Evolutionary conservation across 2,797 vertebrate species (phyloP).

Genomic region (Acanthurus leucopareius): DNA sequence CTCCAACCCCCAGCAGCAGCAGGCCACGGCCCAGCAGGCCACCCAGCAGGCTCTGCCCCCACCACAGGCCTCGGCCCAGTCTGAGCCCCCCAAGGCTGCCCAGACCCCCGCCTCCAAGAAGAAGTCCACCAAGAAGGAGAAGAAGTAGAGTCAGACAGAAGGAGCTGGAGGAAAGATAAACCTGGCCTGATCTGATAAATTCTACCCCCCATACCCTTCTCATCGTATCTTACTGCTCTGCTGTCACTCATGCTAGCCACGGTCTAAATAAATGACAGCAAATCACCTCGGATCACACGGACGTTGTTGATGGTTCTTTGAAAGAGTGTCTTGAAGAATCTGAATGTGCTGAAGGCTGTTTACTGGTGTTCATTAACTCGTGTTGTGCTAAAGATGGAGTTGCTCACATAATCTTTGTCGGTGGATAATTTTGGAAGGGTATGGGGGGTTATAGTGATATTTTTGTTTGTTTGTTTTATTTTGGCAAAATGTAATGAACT

Average conservation of each 20-base stretch:
- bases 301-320: conserved; percentile 64
- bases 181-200: conserved; percentile 63
- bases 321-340: conserved; percentile 60
- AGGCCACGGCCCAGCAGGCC: conserved; percentile 89
- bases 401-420: conserved; percentile 67
- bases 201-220: conserved; percentile 75
- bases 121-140: conserved; percentile 98
- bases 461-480: conserved; percentile 33
- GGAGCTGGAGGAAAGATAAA: conserved; percentile 49
- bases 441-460: conserved; percentile 70
- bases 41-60: conserved; percentile 84
- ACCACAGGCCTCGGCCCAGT: conserved; percentile 79
- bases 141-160: conserved; percentile 87
- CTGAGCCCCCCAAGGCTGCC: conserved; percentile 85
- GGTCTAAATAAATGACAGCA: conserved; percentile 54
- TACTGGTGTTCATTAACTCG: conserved; percentile 60
- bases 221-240: conserved; percentile 70
- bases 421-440: conserved; percentile 75
- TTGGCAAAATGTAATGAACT: conserved; percentile 64
- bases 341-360: conserved; percentile 70
- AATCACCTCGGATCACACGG: conserved; percentile 58
- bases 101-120: conserved; percentile 95
- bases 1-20: conserved; percentile 89
- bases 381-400: conserved; percentile 68
- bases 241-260: conserved; percentile 56